Percentiles rank a stretch among this genome's conserved stretches.
phyloP scores from a whole-genome alignment of 2,797 vertebrate genomes.

The Glyptemys insculpta region DNA sequence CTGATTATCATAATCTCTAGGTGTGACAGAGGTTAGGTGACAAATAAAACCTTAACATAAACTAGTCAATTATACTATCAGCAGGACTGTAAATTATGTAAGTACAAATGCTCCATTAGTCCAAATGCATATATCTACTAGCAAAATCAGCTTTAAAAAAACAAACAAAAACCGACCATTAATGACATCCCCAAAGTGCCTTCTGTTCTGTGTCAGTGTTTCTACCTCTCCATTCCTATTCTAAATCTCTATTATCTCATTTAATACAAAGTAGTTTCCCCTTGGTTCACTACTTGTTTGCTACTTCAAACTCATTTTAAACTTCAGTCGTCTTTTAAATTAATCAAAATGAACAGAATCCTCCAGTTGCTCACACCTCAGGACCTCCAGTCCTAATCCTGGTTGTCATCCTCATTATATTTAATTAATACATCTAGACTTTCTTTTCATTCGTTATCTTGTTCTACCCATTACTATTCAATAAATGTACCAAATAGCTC shows the following conservation, averaged over 20 bases:
- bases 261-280: not conserved
- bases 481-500: not conserved
- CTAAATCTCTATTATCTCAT: not conserved
- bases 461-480: not conserved
- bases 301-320: not conserved
- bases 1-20: not conserved
- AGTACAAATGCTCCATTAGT: not conserved
- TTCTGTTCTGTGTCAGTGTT: not conserved
- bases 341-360: not conserved
- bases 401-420: not conserved
- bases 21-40: not conserved
- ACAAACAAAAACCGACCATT: rapidly evolving
- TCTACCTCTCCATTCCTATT: not conserved
- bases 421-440: not conserved
- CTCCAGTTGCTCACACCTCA: not conserved
- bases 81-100: not conserved
- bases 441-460: not conserved
- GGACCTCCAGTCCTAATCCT: not conserved
- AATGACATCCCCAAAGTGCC: not conserved
- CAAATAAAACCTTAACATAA: slow-evolving; percentile 20
- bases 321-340: not conserved
- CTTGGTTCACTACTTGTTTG: not conserved
- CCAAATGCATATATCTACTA: not conserved
- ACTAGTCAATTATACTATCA: not conserved
- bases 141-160: not conserved